Percentiles rank a stretch among this genome's conserved stretches.
These are phyloP conservation scores for Otolemur garnettii DNA, from an alignment of 2,113 vertebrate species.

Conservation along the genomic window DNA sequence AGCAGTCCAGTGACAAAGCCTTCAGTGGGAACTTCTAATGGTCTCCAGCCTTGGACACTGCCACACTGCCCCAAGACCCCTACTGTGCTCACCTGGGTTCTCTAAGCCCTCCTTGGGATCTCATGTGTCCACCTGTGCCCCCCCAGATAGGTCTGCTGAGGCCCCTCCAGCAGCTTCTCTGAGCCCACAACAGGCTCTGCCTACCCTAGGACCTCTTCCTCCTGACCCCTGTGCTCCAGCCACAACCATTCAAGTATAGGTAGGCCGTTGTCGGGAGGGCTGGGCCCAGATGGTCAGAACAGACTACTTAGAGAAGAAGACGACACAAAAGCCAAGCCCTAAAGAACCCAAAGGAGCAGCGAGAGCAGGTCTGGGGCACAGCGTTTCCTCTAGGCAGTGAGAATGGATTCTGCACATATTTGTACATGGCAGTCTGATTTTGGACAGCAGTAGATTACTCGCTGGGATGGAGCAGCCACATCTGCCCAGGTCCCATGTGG, in stretches of 20 bases:
- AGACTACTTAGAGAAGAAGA: not conserved
- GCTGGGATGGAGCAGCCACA: not conserved
- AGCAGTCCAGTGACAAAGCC: not conserved
- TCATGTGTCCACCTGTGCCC: not conserved
- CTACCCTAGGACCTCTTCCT: not conserved
- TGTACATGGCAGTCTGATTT: not conserved
- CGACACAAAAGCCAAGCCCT: not conserved
- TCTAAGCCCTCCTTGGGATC: not conserved
- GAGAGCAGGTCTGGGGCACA: not conserved
- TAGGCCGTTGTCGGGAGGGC: too few species aligned
- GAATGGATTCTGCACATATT: not conserved
- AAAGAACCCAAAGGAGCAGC: not conserved
- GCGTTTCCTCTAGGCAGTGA: not conserved
- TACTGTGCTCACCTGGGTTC: not conserved
- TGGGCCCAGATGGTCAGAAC: not conserved
- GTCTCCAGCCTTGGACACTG: not conserved
- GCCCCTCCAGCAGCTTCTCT: not conserved
- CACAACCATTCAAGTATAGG: not conserved
- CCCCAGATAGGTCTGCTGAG: not conserved
- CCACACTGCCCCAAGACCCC: not conserved
- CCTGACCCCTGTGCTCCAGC: not conserved
- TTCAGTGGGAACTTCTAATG: fast-evolving
- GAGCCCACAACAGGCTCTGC: not conserved
- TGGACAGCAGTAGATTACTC: not conserved
- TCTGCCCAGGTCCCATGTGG: not conserved